These are phyloP conservation scores for Asobara japonica DNA, from an alignment of 1,140 invertebrate genomes.

Conservation along the genomic window DNA sequence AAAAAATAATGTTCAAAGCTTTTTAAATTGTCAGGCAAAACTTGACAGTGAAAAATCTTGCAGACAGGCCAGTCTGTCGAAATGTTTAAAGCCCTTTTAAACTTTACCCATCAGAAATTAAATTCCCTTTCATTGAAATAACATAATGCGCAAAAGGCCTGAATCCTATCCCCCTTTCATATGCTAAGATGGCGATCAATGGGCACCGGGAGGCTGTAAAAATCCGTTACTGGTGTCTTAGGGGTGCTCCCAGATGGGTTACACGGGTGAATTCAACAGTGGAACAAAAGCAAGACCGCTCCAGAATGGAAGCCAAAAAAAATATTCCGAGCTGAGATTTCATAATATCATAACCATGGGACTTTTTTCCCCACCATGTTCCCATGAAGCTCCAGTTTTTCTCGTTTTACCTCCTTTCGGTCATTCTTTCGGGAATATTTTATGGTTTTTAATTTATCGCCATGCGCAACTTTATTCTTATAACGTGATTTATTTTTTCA, in stretches of 20 bases:
- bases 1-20: no score
- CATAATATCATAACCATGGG: background rate
- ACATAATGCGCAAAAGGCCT: background rate
- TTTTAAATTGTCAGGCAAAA: no score
- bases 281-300: no score
- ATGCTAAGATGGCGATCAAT: constrained; percentile 9
- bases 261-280: background rate
- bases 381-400: background rate
- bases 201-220: background rate
- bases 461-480: no score
- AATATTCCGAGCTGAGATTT: background rate
- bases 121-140: constrained; percentile 2
- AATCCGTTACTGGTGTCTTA: constrained; percentile 12
- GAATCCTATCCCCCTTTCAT: constrained; percentile 14
- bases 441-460: no score
- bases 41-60: no score
- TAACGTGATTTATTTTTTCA: no score
- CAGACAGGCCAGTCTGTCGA: no score
- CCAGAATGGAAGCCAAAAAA: background rate
- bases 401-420: no score
- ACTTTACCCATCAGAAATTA: background rate
- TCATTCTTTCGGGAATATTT: no score
- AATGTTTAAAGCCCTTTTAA: background rate
- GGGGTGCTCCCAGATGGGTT: constrained; percentile 10
- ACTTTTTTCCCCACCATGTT: background rate